phyloP scores from a whole-genome alignment of 2,113 vertebrate species.

The Suncus etruscus region DNA sequence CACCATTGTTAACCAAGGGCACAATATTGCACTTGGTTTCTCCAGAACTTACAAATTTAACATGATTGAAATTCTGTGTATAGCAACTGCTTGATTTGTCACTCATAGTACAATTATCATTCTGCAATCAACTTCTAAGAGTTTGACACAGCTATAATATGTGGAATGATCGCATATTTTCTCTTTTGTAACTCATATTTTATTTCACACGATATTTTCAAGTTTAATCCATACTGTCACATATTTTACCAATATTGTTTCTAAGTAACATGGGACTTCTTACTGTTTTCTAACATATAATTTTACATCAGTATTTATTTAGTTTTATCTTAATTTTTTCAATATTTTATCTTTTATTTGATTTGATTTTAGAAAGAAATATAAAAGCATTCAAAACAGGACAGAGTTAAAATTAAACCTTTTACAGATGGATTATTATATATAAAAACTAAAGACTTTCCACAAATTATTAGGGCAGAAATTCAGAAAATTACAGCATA shows the following conservation, averaged over 20 bases:
- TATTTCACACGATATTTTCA: not conserved
- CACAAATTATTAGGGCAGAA: not conserved
- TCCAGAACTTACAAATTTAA: not conserved
- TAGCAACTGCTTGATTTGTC: not conserved
- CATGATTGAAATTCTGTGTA: not conserved
- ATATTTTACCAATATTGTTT: too few species aligned
- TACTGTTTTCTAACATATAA: not conserved
- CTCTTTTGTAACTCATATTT: not conserved
- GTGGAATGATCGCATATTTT: too few species aligned
- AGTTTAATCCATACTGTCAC: not conserved
- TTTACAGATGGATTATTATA: not conserved
- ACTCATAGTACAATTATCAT: not conserved
- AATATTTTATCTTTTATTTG: too few species aligned
- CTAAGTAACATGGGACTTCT: not conserved
- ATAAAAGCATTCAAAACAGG: not conserved
- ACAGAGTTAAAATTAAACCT: not conserved
- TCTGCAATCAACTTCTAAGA: not conserved
- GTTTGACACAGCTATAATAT: too few species aligned
- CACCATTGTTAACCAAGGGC: not conserved
- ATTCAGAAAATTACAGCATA: not conserved
- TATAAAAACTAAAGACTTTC: not conserved
- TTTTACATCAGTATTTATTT: not conserved
- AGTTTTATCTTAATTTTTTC: too few species aligned
- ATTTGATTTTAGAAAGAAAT: not conserved
- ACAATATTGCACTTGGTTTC: not conserved